A percentile compares a stretch with the other conserved stretches of the same genome.
These are phyloP conservation scores for Chloromyia formosa DNA, from an alignment of 2,888 invertebrate species.

Conservation along the genomic window DNA sequence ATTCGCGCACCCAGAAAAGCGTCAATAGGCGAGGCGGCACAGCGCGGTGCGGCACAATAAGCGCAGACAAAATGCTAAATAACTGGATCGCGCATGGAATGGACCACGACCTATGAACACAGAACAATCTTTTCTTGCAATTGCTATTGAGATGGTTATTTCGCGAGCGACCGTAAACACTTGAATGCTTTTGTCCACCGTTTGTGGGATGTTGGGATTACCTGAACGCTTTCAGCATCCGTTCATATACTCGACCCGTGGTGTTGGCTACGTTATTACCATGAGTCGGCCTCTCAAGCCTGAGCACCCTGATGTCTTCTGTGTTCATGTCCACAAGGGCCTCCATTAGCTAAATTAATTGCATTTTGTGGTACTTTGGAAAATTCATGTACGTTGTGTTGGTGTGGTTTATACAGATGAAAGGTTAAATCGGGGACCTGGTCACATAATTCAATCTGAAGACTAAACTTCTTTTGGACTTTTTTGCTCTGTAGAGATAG, in stretches of 20 bases:
- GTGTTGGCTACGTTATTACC: conserved; percentile 6
- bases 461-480: conserved; percentile 18
- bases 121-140: conserved; percentile 31
- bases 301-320: conserved; percentile 46
- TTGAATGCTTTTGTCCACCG: conserved; percentile 39
- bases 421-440: not conserved
- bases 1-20: conserved; percentile 24
- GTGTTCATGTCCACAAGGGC: conserved; percentile 42
- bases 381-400: conserved; percentile 37
- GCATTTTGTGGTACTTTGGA: conserved; percentile 50
- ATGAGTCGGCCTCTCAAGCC: not conserved
- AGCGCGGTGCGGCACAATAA: conserved; percentile 3
- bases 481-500: no score
- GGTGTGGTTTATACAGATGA: not conserved
- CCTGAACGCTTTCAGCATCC: conserved; percentile 1
- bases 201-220: conserved; percentile 10
- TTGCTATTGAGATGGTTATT: conserved; percentile 35
- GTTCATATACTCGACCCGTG: no score
- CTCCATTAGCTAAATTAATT: conserved; percentile 49
- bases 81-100: conserved; percentile 34
- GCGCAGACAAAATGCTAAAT: conserved; percentile 27
- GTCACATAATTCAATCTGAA: conserved; percentile 25
- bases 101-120: conserved; percentile 31
- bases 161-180: conserved; percentile 13
- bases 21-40: conserved; percentile 12